Base-by-base conservation (phyloP, 2,888 invertebrate species). In the Sussaba pulchella region DNA sequence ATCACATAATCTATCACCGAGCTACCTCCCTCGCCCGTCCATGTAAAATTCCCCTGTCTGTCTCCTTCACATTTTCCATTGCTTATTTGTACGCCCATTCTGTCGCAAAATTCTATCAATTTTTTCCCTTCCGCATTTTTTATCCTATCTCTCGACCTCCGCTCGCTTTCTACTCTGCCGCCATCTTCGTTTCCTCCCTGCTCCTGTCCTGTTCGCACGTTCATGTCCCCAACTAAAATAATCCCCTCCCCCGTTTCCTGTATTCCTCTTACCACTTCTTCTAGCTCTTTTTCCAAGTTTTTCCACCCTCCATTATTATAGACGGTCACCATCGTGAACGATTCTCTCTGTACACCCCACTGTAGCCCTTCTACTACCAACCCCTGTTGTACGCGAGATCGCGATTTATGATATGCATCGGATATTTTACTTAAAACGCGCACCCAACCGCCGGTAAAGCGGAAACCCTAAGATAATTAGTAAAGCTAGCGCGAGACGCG, bases 11-110 rank as follows among this genome's bases (percentile, higher is more conserved):
- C 36, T 31, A 71, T 12, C 12, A 59, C 59, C 17, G 31, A 57
- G 3, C 54, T 24, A n/a, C 14, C 59, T 1, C 31, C 24, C 24
- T 45, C 36, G 12, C 26, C 71, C 19, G 43, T 6, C 4, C 4
- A 71, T 4, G 59, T 71, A 1, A 43, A 3, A 24, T 59, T 26
- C 4, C 71, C 45, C 17, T 71, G 39, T 54, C 59, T 36, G 14
- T 71, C 59, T 14, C 71, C 45, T 5, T 71, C 59, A 12, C 71
- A 59, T 10, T 21, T 26, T 12, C 71, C 59, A 45, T 70, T 70
- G 24, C 57, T 41, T 47, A 70, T 26, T 41, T 57, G 6, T 12
- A 70, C 4, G 1, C 19, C 45, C 12, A 10, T 31, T 26, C 19
- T 3, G 9, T 70, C 26, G 41, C 26, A 57, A 9, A 47, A 26